These are phyloP conservation scores for Orchestes rusci DNA, from an alignment of 2,888 invertebrate genomes.

Conservation along the genomic window DNA sequence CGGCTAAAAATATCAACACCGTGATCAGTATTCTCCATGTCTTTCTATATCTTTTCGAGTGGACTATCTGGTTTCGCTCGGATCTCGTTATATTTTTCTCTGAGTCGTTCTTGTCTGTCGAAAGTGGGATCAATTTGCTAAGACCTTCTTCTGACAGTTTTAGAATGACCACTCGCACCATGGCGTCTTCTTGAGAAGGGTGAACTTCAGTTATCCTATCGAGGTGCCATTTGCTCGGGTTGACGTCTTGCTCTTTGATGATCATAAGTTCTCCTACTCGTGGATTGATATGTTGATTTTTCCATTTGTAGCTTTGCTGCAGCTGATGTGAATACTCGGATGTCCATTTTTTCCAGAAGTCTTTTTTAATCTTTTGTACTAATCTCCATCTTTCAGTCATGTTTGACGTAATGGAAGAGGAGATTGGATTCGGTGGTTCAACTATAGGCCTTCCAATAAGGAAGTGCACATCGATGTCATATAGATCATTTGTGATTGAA, in stretches of 20 bases:
- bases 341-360: too few species aligned
- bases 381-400: too few species aligned
- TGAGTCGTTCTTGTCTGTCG: neutral
- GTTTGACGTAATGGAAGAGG: too few species aligned
- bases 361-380: too few species aligned
- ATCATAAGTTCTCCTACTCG: neutral
- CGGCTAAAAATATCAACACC: neutral
- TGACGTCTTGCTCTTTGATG: conserved; percentile 2
- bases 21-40: neutral
- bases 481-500: too few species aligned
- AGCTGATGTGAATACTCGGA: neutral
- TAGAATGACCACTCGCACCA: neutral
- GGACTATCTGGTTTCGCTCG: neutral
- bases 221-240: conserved; percentile 4
- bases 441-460: neutral
- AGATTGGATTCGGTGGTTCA: neutral
- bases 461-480: too few species aligned
- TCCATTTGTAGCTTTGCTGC: neutral
- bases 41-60: neutral
- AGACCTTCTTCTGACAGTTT: conserved; percentile 1
- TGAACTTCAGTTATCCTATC: conserved; percentile 2
- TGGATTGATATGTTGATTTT: neutral
- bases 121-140: neutral
- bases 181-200: neutral
- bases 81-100: neutral